phyloP scores from a whole-genome alignment of 37 sponge, comb jelly and placozoan genomes.

The Crambe crambe region DNA sequence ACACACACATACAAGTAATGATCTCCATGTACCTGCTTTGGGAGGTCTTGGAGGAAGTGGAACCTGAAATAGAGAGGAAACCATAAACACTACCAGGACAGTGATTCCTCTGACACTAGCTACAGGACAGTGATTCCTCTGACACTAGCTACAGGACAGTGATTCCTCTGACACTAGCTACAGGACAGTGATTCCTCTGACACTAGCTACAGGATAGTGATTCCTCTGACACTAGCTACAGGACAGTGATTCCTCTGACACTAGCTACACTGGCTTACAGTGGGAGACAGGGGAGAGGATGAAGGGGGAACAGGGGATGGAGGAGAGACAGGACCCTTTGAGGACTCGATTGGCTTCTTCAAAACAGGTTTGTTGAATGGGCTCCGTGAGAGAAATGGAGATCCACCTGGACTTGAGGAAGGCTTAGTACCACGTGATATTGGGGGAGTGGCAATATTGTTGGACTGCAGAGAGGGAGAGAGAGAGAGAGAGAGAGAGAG shows the following conservation, averaged over 20 bases:
- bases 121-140: background rate
- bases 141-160: background rate
- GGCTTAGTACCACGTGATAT: background rate
- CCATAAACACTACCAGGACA: background rate
- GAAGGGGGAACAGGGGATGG: background rate
- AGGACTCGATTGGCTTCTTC: background rate
- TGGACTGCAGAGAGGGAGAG: background rate
- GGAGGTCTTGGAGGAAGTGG: constrained; percentile 2
- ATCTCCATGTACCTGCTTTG: background rate
- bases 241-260: background rate
- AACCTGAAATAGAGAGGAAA: background rate
- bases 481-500: background rate
- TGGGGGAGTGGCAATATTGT: background rate
- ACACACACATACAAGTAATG: no score
- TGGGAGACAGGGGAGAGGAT: background rate
- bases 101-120: no score
- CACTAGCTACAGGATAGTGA: background rate
- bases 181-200: background rate
- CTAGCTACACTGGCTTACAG: background rate
- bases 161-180: background rate
- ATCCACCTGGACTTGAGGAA: background rate
- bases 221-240: background rate
- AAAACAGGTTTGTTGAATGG: background rate
- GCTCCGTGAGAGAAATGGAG: no score
- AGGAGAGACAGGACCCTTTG: background rate